Percentiles rank a stretch among this genome's conserved stretches.
Conservation (phyloP, 2,888 invertebrate species). For the Microctonus brassicae region DNA sequence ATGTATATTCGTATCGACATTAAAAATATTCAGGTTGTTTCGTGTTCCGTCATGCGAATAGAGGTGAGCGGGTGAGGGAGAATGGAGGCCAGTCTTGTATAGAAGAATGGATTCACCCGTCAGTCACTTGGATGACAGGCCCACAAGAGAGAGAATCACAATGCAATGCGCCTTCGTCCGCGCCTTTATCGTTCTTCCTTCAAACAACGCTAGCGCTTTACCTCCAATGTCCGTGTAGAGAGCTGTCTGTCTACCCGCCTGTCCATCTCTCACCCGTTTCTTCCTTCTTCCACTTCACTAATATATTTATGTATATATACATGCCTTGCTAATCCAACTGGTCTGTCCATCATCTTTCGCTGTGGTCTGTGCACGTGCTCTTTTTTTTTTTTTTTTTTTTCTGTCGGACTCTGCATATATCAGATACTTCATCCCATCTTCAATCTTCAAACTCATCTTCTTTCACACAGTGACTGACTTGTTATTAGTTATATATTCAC, state of each 20-base stretch:
- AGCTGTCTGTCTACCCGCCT: constrained; percentile 54
- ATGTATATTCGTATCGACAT: constrained; percentile 21
- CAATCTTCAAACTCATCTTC: constrained; percentile 38
- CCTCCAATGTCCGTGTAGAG: constrained; percentile 43
- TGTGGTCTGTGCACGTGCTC: constrained; percentile 62
- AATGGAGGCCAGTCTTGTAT: constrained; percentile 37
- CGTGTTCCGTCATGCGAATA: constrained; percentile 37
- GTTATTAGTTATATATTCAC: constrained; percentile 49
- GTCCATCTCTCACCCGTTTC: constrained; percentile 58
- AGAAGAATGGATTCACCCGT: constrained; percentile 66
- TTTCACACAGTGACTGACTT: constrained; percentile 44
- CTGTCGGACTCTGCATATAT: constrained; percentile 57
- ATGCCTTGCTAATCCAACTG: not conserved
- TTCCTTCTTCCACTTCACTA: constrained; percentile 42
- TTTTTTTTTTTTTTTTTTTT: constrained; percentile 53
- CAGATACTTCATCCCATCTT: constrained; percentile 58
- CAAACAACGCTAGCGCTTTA: constrained; percentile 38
- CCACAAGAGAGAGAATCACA: constrained; percentile 62
- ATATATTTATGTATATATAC: constrained; percentile 38
- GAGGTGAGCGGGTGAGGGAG: constrained; percentile 39
- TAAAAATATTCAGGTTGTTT: constrained; percentile 27
- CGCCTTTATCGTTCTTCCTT: constrained; percentile 46
- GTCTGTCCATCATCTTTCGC: constrained; percentile 61
- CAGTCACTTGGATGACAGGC: constrained; percentile 66
- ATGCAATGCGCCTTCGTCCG: constrained; percentile 54